Base-by-base conservation (phyloP, 2,113 vertebrate genomes). In the Eulemur macaco region DNA sequence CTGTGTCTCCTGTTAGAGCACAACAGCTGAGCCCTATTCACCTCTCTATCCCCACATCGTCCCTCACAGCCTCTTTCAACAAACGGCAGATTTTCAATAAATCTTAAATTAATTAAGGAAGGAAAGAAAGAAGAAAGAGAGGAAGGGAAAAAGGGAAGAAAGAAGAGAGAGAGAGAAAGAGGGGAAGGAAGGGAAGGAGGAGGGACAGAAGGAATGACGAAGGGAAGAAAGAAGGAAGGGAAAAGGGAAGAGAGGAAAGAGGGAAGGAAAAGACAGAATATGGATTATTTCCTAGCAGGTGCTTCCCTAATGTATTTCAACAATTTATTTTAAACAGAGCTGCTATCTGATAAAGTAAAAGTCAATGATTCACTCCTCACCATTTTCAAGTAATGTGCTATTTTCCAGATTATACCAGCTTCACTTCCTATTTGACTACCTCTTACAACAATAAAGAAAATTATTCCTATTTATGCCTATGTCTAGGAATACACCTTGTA, bases 321-420 rank as follows among this genome's bases (percentile, higher is more conserved):
- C 87, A 78, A 92, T 82, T 81, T 89, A 80, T 94, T 96, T 94
- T 91, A 88, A 20, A 88, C 52, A 74, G 74, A 93, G 83, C 68
- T 89, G 39, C 58, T 89, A 56, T 82, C 83, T 93, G 86, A 93
- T 93, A 84, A 87, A 89, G 66, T 68, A 88, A 56, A 86, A 95
- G 50, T 93, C 91, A 92, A 11, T 91, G 73, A 93, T 71, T 94
- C 91, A 96, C 31, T 73, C 76, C 89, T 42, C 68, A 52, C 85
- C 60, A 66, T 77, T 73, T 88, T 64, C 91, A 78, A 96, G 47
- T 83, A 94, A 91, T 83, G 74, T 8, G 0, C 84, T 96, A 37
- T 93, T 91, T 96, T 89, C 63, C 78, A 92, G 42, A 92, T 84
- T 84, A 97, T 77, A 68, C 3, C 56, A n/a, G 89, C 94, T 93